A percentile compares a stretch with the other conserved stretches of the same genome.
Conservation (phyloP, 2,797 vertebrate genomes). For the Onychomys torridus region DNA sequence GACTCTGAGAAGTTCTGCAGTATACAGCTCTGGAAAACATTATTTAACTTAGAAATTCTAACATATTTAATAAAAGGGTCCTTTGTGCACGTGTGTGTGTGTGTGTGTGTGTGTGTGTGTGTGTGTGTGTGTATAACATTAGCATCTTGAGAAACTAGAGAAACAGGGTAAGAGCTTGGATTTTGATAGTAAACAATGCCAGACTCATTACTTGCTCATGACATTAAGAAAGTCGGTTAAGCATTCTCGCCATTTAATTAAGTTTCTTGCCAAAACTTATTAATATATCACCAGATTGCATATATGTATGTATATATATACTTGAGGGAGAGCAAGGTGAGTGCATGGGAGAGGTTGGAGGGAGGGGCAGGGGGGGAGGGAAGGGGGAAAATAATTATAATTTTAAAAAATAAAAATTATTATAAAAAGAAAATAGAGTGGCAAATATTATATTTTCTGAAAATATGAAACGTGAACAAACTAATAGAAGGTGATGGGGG, state of each 20-base stretch:
- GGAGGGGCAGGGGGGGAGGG: no score
- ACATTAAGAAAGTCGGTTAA: slow-evolving; percentile 27
- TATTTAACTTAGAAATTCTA: background rate
- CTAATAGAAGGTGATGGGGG: background rate
- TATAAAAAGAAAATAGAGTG: background rate
- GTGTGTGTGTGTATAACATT: background rate
- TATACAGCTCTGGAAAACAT: background rate
- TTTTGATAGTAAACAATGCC: background rate
- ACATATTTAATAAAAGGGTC: background rate
- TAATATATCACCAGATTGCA: background rate
- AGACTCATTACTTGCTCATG: background rate
- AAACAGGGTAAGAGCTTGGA: background rate
- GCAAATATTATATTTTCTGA: background rate
- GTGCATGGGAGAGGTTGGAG: background rate
- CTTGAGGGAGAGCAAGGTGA: background rate
- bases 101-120: background rate
- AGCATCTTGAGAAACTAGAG: background rate
- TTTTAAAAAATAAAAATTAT: background rate
- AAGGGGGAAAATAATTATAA: background rate
- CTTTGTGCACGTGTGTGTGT: background rate
- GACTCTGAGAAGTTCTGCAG: background rate
- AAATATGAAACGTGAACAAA: background rate
- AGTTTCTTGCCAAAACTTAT: slow-evolving; percentile 14
- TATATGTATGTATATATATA: no score
- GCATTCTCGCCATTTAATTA: slow-evolving; percentile 23